Evolutionary conservation across 2,888 invertebrate species (phyloP), one percentile per base, ranked within the genome.

Genomic region (Clistopyga incitator): DNA sequence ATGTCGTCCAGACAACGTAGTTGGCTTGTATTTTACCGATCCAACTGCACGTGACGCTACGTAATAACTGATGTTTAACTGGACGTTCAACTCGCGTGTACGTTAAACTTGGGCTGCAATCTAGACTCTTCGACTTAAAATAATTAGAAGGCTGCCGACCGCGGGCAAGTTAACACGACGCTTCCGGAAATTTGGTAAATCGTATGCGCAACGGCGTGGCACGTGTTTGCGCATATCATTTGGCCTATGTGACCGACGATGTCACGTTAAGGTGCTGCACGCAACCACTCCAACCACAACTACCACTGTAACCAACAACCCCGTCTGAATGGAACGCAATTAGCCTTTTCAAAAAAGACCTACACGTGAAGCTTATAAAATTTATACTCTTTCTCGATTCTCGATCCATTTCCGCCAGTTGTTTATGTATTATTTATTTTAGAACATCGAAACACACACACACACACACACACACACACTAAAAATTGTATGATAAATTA

Each of bases 181-280:
- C 81, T 90, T 90, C 87, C 87, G 87, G 86, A 90, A 89, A 90
- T 90, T 89, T 89, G 78, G 88, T 85, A 86, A 88, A 89, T 86
- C 67, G 85, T 89, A 90, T 90, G 90, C 91, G 84, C 85, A 78
- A 65, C 86, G 81, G 87, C 86, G 84, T 42, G 88, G 87, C 89
- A 86, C 91, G 91, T 91, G 91, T 81, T 86, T 61, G n/a, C 77
- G 90, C 91, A 91, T 91, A 90, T 89, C 82, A 88, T 88, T 71
- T 23, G 64, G 47, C 61, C 23, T 78, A 68, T 72, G 67, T 64
- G 50, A 74, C 78, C 64, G 84, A 72, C 61, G 20, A 71, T 68
- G 67, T 67, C 61, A 18, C 29, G 74, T 15, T 18, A 11, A 61
- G 47, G 47, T 52, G 6, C 54, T 47, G 74, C 85, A 84, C 77